Evolutionary conservation across 1,140 invertebrate species (phyloP), one percentile per base, ranked within the genome.

Genomic region (Drosophila kikkawai): DNA sequence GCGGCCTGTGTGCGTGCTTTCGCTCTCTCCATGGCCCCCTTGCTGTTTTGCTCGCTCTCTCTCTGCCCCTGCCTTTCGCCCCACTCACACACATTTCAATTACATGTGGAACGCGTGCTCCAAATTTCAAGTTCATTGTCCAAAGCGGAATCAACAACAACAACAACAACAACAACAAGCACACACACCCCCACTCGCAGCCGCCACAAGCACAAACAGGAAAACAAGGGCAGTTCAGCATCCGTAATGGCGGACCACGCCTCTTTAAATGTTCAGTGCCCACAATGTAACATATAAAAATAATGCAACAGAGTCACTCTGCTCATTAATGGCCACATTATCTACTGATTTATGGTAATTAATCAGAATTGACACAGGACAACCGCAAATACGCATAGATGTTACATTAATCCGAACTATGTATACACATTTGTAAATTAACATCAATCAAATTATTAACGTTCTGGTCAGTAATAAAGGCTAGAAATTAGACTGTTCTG

Each of bases 61-160:
- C 37, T 34, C 42, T 41, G 22, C 26, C 44, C 53, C 44, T 47
- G 48, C 37, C 42, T 36, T 22, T 44, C 42, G 71, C 73, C 39
- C 75, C 77, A 79, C 76, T 61, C 53, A 58, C 74, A 65, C 51
- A 83, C 64, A 83, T 79, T 79, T 82, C 64, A 71, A 81, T 80
- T 80, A 80, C 79, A 73, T 79, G 76, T 76, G 60, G 60, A 65
- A 44, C 78, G 79, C 74, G 63, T 76, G 64, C 73, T 71, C 79
- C 75, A 82, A 79, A 82, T 84, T 83, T 83, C 80, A 83, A 83
- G 80, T 83, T 83, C 80, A 83, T 67, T 80, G 77, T 63, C 80
- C 80, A 79, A 82, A 80, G 61, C 51, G 45, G 63, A 48, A 75
- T 44, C 36, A 64, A 39, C 60, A 64, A 63, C 44, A 57, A 39